Percentiles rank a stretch among this genome's conserved stretches.
Evolutionary conservation across 2,888 invertebrate genomes (phyloP).

Genomic region (Lamellibrachia satsuma): DNA sequence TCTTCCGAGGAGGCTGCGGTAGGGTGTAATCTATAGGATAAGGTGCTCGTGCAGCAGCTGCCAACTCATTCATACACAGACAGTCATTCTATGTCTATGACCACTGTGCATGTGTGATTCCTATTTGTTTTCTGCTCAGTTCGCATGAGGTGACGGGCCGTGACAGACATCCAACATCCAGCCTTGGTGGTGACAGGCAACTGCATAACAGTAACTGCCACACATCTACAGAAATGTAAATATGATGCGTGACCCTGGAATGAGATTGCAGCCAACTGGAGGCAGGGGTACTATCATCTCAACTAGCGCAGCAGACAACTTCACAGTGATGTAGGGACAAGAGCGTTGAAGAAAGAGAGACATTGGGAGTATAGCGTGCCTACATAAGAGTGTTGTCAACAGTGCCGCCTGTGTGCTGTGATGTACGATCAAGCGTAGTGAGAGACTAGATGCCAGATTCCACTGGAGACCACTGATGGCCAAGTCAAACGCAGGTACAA

Average conservation of each 20-base stretch:
- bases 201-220: background rate
- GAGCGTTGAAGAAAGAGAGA: background rate
- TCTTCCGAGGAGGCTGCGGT: background rate
- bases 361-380: background rate
- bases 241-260: background rate
- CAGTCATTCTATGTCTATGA: background rate
- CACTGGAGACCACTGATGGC: constrained; percentile 11
- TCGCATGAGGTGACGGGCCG: background rate
- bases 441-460: constrained; percentile 10
- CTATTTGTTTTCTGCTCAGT: background rate
- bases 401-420: background rate
- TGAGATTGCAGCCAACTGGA: background rate
- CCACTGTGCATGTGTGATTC: background rate
- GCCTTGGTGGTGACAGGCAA: background rate
- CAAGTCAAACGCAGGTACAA: background rate
- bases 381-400: background rate
- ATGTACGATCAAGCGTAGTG: background rate
- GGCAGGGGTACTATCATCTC: background rate
- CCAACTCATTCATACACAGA: background rate
- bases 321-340: background rate
- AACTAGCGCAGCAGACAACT: background rate
- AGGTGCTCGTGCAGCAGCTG: background rate
- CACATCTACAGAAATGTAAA: background rate
- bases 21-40: constrained; percentile 11
- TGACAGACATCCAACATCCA: background rate